These are phyloP conservation scores for Sinocyclocheilus rhinocerous DNA, from an alignment of 2,113 vertebrate species.

Conservation along the genomic window DNA sequence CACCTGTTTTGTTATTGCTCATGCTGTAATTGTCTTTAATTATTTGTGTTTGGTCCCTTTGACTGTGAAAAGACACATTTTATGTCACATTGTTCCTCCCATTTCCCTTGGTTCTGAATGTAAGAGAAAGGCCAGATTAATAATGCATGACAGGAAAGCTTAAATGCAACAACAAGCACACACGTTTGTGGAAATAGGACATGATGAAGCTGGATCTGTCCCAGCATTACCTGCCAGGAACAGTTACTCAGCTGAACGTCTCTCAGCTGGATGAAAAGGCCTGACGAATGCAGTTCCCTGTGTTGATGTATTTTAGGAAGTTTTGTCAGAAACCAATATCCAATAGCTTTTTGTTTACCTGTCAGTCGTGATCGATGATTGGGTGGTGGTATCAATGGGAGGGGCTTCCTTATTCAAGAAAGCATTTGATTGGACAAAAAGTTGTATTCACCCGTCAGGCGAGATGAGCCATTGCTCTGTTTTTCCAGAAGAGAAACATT, in stretches of 20 bases:
- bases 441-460: not conserved
- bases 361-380: not conserved
- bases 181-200: not conserved
- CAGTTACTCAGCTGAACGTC: not conserved
- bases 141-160: not conserved
- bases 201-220: conserved; percentile 7
- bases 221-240: not conserved
- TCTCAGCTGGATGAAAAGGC: not conserved
- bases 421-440: not conserved
- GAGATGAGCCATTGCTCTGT: not conserved
- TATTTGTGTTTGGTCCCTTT: conserved; percentile 13
- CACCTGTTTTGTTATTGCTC: conserved; percentile 29
- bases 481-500: conserved; percentile 7
- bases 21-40: not conserved
- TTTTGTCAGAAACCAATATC: not conserved
- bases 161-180: not conserved
- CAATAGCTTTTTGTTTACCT: not conserved
- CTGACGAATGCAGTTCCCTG: not conserved
- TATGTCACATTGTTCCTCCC: not conserved
- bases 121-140: conserved; percentile 17
- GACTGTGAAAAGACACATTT: not conserved
- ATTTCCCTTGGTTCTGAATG: not conserved
- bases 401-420: not conserved
- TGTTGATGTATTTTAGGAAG: not conserved
- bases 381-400: not conserved